Percentiles rank a stretch among this genome's conserved stretches.
Evolutionary conservation across 2,797 vertebrate genomes (phyloP).

Genomic region (Podarcis lilfordi): DNA sequence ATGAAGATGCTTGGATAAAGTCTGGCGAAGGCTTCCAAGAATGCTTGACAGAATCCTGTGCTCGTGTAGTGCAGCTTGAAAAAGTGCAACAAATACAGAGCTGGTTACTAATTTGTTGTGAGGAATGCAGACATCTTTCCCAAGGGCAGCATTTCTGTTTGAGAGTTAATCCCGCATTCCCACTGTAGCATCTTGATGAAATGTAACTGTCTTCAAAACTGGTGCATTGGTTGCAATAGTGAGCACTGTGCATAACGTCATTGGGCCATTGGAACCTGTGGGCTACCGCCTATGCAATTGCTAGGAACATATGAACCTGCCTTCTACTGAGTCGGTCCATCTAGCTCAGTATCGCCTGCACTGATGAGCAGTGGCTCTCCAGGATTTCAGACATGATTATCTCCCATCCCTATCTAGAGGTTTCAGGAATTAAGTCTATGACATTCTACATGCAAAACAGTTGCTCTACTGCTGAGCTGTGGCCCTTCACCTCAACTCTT

Average conservation of each 20-base stretch:
- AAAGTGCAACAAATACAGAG: background rate
- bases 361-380: too few species aligned
- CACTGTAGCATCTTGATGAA: background rate
- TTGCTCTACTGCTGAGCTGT: too few species aligned
- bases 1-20: conserved; percentile 57
- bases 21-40: conserved; percentile 70
- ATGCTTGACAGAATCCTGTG: background rate
- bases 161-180: background rate
- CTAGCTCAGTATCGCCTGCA: too few species aligned
- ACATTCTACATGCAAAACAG: too few species aligned
- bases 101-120: background rate
- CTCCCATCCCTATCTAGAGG: too few species aligned
- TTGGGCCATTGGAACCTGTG: background rate
- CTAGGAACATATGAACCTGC: too few species aligned
- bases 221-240: background rate
- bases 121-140: background rate
- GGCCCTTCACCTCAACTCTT: too few species aligned
- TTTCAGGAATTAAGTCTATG: too few species aligned
- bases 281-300: background rate
- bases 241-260: background rate
- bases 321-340: too few species aligned
- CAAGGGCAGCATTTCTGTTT: background rate
- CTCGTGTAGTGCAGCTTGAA: background rate
- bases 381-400: too few species aligned
- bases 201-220: background rate